Conservation (phyloP, 2,113 vertebrate genomes). For the Ictidomys tridecemlineatus region DNA sequence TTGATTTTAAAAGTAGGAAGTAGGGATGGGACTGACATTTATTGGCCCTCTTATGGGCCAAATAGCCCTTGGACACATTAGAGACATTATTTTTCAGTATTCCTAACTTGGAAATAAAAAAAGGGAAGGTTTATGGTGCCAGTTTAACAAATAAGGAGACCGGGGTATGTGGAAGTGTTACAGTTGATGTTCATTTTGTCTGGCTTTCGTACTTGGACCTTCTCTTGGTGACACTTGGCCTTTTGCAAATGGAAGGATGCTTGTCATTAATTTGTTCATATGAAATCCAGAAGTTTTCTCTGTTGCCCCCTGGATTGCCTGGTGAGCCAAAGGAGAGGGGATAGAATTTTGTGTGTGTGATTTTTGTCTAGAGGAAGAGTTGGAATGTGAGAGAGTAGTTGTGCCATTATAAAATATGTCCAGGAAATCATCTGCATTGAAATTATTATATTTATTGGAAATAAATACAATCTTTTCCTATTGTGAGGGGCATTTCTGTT, state of each 20-base stretch:
- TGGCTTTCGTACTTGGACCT: background rate
- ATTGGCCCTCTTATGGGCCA: background rate
- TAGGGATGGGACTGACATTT: background rate
- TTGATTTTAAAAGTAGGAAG: background rate
- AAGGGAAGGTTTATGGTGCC: background rate
- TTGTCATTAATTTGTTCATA: background rate
- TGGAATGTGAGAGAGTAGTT: background rate
- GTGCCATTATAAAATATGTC: background rate
- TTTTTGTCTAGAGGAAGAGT: background rate
- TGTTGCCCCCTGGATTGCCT: background rate
- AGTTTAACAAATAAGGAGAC: background rate
- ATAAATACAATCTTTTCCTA: background rate
- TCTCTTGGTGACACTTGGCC: background rate
- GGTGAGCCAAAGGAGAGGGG: background rate
- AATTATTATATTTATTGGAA: background rate
- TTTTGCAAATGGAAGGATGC: background rate
- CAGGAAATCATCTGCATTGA: background rate
- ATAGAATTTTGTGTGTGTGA: background rate
- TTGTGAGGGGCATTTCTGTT: background rate
- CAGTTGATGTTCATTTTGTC: background rate
- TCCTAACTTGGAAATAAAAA: background rate
- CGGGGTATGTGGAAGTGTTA: accelerated
- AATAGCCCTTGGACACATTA: no score
- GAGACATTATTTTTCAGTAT: background rate
- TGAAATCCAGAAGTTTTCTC: background rate